Percentiles rank a stretch among this genome's conserved stretches.
phyloP scores from a whole-genome alignment of 2,797 vertebrate species.

The Gallinago stenura region DNA sequence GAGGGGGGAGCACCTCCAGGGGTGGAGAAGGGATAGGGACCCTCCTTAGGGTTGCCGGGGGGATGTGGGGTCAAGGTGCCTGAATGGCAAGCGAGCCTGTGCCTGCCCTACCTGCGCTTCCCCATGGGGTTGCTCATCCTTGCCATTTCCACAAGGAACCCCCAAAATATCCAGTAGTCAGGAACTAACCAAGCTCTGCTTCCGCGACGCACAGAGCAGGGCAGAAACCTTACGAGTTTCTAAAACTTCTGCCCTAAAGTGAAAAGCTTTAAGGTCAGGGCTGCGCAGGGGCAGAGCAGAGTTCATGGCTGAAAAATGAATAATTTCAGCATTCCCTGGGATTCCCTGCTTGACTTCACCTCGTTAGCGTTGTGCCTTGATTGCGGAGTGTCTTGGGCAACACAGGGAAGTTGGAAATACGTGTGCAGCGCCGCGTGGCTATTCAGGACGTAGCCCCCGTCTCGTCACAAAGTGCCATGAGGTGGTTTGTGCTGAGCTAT shows the following conservation, averaged over 20 bases:
- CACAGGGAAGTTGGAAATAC: fast-evolving
- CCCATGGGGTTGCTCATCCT: neutral
- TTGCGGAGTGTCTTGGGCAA: neutral
- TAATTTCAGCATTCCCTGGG: neutral
- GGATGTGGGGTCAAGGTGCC: neutral
- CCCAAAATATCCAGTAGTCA: neutral
- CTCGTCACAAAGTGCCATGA: neutral
- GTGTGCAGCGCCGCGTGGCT: fast-evolving
- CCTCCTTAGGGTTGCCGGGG: neutral
- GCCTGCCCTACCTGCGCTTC: neutral
- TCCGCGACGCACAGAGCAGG: fast-evolving
- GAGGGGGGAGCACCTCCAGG: too few species aligned
- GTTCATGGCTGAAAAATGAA: too few species aligned
- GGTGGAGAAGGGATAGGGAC: neutral
- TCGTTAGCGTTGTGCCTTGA: fast-evolving
- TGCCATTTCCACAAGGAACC: neutral
- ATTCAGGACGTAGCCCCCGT: neutral
- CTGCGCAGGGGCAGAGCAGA: fast-evolving
- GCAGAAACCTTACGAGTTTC: neutral
- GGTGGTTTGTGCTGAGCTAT: neutral
- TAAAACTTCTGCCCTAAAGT: too few species aligned
- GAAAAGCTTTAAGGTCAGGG: neutral
- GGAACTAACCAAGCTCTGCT: neutral
- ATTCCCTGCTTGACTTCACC: neutral
- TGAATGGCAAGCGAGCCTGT: neutral